phyloP scores from a whole-genome alignment of 64 coral and sea anemone species.

The Cladopsammia gracilis region DNA sequence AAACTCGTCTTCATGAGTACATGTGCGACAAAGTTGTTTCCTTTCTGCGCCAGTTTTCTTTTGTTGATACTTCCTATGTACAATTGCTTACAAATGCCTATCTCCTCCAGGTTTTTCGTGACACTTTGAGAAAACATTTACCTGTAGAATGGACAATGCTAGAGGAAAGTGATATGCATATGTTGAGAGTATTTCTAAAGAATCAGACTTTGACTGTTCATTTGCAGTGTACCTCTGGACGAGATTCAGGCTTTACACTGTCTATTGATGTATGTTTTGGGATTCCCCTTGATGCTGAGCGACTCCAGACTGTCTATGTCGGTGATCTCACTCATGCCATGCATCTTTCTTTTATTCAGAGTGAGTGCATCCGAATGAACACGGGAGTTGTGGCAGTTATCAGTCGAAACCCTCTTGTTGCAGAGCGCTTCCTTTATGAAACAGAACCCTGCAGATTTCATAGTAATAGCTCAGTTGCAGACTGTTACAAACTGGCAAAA shows the following conservation, averaged over 20 bases:
- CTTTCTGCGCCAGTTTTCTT: conserved; percentile 51
- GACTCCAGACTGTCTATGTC: conserved; percentile 37
- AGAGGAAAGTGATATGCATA: conserved; percentile 55
- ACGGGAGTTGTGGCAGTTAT: conserved; percentile 62
- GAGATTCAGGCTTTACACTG: conserved; percentile 41
- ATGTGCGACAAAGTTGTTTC: conserved; percentile 25
- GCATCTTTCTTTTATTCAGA: conserved; percentile 43
- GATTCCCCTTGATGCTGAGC: conserved; percentile 56
- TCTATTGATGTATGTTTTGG: conserved; percentile 76
- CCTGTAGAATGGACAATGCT: conserved; percentile 42
- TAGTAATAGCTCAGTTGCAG: conserved; percentile 17
- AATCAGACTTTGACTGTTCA: conserved; percentile 60
- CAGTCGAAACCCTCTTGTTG: conserved; percentile 62
- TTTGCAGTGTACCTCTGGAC: conserved; percentile 53
- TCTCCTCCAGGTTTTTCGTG: conserved; percentile 60
- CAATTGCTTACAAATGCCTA: conserved; percentile 44
- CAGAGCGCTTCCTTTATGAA: conserved; percentile 36
- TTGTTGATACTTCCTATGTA: conserved; percentile 17
- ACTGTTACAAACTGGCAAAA: conserved; percentile 72
- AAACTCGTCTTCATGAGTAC: conserved; percentile 29
- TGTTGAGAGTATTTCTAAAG: conserved; percentile 57
- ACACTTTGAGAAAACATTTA: conserved; percentile 52
- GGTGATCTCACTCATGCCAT: conserved; percentile 4
- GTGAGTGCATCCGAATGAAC: conserved; percentile 46
- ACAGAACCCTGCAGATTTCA: conserved; percentile 62